A percentile compares a stretch with the other conserved stretches of the same genome.
phyloP scores from a whole-genome alignment of 1,140 invertebrate genomes.

The Tenebrio molitor region DNA sequence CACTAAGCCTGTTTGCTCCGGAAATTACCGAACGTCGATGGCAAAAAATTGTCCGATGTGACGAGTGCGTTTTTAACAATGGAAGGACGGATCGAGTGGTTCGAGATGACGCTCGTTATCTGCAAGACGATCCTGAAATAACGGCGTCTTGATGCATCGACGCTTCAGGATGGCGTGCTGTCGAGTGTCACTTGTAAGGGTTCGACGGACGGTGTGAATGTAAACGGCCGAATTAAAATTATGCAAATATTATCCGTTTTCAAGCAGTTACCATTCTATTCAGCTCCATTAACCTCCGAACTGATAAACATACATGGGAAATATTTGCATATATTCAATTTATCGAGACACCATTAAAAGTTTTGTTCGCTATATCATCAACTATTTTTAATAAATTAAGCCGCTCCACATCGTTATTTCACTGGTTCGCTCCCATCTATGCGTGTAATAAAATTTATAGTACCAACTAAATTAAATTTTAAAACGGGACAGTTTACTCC shows the following conservation, averaged over 20 bases:
- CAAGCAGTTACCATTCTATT: constrained; percentile 31
- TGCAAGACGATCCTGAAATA: constrained; percentile 8
- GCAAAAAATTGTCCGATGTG: constrained; percentile 11
- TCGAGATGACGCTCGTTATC: constrained; percentile 28
- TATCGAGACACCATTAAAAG: constrained; percentile 20
- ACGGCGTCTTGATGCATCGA: constrained; percentile 33
- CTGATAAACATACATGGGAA: constrained; percentile 25
- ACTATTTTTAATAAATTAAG: constrained; percentile 24
- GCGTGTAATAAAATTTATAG: constrained; percentile 2
- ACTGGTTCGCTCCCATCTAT: background rate
- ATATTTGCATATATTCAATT: constrained; percentile 14
- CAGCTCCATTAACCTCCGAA: constrained; percentile 35
- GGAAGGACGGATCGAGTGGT: constrained; percentile 17
- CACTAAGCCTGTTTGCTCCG: constrained; percentile 30
- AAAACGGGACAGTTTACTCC: background rate
- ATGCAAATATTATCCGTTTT: constrained; percentile 40
- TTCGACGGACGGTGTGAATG: constrained; percentile 36
- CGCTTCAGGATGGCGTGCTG: constrained; percentile 10
- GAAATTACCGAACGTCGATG: constrained; percentile 28
- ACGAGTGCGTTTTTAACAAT: constrained; percentile 34
- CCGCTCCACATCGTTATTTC: background rate
- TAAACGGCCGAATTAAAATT: constrained; percentile 38
- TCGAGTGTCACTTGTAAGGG: constrained; percentile 28
- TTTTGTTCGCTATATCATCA: constrained; percentile 2
- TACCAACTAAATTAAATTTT: constrained; percentile 13